Evolutionary conservation across 2,113 vertebrate species (phyloP).

Genomic region (Urocitellus parryii): DNA sequence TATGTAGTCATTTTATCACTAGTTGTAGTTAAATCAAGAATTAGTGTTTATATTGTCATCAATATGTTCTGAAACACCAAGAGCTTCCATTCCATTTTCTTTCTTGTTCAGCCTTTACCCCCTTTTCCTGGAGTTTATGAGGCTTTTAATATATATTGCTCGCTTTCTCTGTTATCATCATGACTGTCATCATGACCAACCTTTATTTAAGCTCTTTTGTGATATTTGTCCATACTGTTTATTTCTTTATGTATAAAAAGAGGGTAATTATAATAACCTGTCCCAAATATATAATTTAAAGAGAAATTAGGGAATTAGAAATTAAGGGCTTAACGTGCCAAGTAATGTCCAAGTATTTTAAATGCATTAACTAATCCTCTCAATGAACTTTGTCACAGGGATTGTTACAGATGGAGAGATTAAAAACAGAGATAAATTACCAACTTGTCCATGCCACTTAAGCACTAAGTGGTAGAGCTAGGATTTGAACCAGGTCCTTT

Average conservation of each 20-base stretch:
- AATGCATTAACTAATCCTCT: not conserved
- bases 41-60: not conserved
- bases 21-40: not conserved
- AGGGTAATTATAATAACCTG: too few species aligned
- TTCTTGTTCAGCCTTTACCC: not conserved
- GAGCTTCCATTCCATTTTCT: not conserved
- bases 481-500: not conserved
- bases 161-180: not conserved
- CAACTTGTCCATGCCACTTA: not conserved
- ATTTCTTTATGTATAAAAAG: too few species aligned
- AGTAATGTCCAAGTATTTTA: constrained; percentile 26
- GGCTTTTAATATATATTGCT: not conserved
- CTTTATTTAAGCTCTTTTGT: not conserved
- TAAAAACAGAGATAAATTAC: not conserved
- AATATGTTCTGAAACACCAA: constrained; percentile 12
- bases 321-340: not conserved
- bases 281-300: too few species aligned
- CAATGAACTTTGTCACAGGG: not conserved
- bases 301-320: too few species aligned
- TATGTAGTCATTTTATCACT: constrained; percentile 1
- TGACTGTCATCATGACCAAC: not conserved
- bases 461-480: not conserved
- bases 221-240: too few species aligned
- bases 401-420: not conserved
- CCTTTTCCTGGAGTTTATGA: not conserved